Evolutionary conservation across 37 sponge, comb jelly and placozoan genomes (phyloP).

Genomic region (Lycopodina hypogea): DNA sequence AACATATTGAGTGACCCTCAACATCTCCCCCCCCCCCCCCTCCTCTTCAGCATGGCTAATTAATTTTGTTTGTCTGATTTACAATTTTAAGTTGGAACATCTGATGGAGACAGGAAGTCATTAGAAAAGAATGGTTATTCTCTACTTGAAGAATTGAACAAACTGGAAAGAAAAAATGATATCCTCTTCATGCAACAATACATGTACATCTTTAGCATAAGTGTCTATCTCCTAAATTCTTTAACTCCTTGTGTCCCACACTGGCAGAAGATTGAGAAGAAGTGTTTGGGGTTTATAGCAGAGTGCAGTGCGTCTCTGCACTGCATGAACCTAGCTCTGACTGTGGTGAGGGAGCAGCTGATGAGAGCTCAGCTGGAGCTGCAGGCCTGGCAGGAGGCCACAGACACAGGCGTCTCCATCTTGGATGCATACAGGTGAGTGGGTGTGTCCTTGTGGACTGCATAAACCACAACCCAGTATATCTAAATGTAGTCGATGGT

Average conservation of each 20-base stretch:
- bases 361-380: slow-evolving; percentile 28
- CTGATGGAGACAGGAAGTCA: background rate
- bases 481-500: background rate
- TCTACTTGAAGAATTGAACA: slow-evolving; percentile 5
- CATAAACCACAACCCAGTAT: background rate
- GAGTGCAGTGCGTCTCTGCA: background rate
- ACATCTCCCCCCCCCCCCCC: too few species aligned
- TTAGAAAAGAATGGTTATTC: background rate
- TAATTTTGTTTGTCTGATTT: too few species aligned
- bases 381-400: slow-evolving; percentile 35
- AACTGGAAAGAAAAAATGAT: slow-evolving; percentile 14
- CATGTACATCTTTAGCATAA: too few species aligned
- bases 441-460: too few species aligned
- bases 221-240: background rate
- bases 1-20: too few species aligned
- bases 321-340: slow-evolving; percentile 12
- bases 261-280: slow-evolving; percentile 2
- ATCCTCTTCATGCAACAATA: background rate
- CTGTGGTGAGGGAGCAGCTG: slow-evolving; percentile 23
- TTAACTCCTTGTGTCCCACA: slow-evolving; percentile 5
- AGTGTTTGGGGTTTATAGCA: background rate
- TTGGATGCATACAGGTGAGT: slow-evolving; percentile 29
- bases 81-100: too few species aligned
- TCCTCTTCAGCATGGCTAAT: too few species aligned
- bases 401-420: slow-evolving; percentile 11